Evolutionary conservation across 1,140 invertebrate genomes (phyloP), one percentile per base, ranked within the genome.

Genomic region (Papilio glaucus): DNA sequence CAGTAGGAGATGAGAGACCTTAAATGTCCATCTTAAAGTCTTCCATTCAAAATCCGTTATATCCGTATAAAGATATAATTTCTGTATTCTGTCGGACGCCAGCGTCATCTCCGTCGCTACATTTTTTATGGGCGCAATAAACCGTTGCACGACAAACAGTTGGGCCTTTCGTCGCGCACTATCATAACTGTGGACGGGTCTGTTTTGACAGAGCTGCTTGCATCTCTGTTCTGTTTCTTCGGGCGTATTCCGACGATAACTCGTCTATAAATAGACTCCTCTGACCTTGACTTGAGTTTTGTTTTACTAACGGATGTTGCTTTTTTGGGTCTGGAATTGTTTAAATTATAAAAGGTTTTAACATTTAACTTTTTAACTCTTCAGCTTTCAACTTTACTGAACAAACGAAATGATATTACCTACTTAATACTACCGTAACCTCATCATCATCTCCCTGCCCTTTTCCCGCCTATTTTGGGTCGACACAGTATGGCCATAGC

Each of bases 81-180:
- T 57, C 49, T 57, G 10, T 57, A 13, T 57, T 57, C 4, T 4
- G 21, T 12, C 21, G 10, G 49, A 57, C 10, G 21, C 9, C 15
- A 24, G 9, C 3, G 6, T 6, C 29, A 6, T 3, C 29, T 33
- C 6, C 29, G 6, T 33, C 6, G 45, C 18, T 49, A 41, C 6
- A 9, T 45, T 57, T 57, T 57, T 57, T 57, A 57, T 57, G 49
- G 49, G 49, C 49, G 49, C 62, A 39, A 39, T 65, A 65, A 65
- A 65, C 37, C n/a, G 62, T 65, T 65, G 62, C 62, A 65, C 33
- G 29, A 65, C 62, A 65, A 38, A 65, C 62, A 38, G 26, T 38
- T 33, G 15, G 62, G n/a, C 9, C 62, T 18, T 65, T 65, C 37
- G 62, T 21, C 10, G 15, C 15, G 37, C 37, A 29, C 24, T 39